Conservation (phyloP, 2,888 invertebrate genomes). For the Teleogryllus oceanicus region DNA sequence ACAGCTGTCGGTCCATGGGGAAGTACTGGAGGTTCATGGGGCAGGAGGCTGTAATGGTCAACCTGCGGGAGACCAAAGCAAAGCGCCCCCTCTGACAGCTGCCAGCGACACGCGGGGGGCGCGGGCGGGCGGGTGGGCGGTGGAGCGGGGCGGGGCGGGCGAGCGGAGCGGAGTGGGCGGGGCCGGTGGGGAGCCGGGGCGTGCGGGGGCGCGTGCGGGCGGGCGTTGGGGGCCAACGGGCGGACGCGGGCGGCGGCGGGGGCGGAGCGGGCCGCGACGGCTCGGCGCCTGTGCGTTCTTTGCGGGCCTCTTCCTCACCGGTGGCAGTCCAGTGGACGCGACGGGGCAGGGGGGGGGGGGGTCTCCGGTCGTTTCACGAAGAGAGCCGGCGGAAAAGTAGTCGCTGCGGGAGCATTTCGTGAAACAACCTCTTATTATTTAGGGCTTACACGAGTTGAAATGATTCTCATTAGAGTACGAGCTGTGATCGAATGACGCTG, state of each 20-base stretch:
- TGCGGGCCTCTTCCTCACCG: background rate
- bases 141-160: background rate
- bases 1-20: slow-evolving; percentile 92
- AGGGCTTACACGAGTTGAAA: too few relatives aligned
- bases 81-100: background rate
- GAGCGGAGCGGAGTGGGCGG: background rate
- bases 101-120: background rate
- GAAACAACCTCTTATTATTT: too few relatives aligned
- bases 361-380: too few relatives aligned
- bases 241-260: background rate
- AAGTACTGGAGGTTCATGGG: slow-evolving; percentile 95
- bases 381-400: too few relatives aligned
- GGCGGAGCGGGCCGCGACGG: background rate
- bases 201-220: background rate
- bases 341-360: too few relatives aligned
- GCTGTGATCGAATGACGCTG: too few relatives aligned
- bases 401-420: too few relatives aligned
- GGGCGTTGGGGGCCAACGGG: background rate
- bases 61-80: slow-evolving; percentile 64
- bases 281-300: background rate
- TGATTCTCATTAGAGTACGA: too few relatives aligned
- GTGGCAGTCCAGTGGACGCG: too few relatives aligned
- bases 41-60: slow-evolving; percentile 93
- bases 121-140: background rate
- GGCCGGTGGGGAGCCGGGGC: background rate